Evolutionary conservation across 2,797 vertebrate species (phyloP), one percentile per base, ranked within the genome.

Genomic region (Pogonophryne albipinna): DNA sequence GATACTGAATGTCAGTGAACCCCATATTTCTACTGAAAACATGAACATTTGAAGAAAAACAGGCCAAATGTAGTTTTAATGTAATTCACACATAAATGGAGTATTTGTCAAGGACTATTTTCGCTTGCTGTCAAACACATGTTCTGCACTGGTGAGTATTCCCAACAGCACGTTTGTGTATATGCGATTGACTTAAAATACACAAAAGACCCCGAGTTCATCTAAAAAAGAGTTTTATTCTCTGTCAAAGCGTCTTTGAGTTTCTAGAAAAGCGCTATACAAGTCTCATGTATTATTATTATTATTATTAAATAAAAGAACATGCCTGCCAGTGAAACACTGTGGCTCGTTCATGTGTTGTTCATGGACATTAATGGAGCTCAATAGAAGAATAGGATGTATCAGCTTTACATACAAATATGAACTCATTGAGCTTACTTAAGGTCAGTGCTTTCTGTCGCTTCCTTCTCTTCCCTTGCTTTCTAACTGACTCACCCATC

Each of bases 151-250:
- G n/a, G 31, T 65, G 50, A 72, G 60, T 20, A 3, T 62, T 66
- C n/a, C 42, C 57, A 53, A 27, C 68, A 51, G 50, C 15, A 41
- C 38, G 53, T 13, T 14, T 1, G 34, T 8, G 10, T 46, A 34
- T 65, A 14, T 72, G 50, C 60, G 55, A 71, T 7, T 62, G 66
- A 71, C 52, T 75, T 12, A 58, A 42, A 65, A 47, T 62, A 62
- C 64, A 64, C 58, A 63, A 27, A 72, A 42, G 46, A 13, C 13
- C 69, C 38, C 13, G 0, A 52, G 55, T 45, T 85, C 44, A 27
- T 27, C 23, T 23, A 23, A 23, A 23, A 23, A 23, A 23, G 23
- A 3, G 23, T 23, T 23, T 23, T 23, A 23, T 3, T 23, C 20
- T 23, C 23, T 23, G 23, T 23, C 23, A 23, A 23, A 23, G 23